Evolutionary conservation across 2,888 invertebrate genomes (phyloP), one percentile per base, ranked within the genome.

Genomic region (Epinotia brunnichana): DNA sequence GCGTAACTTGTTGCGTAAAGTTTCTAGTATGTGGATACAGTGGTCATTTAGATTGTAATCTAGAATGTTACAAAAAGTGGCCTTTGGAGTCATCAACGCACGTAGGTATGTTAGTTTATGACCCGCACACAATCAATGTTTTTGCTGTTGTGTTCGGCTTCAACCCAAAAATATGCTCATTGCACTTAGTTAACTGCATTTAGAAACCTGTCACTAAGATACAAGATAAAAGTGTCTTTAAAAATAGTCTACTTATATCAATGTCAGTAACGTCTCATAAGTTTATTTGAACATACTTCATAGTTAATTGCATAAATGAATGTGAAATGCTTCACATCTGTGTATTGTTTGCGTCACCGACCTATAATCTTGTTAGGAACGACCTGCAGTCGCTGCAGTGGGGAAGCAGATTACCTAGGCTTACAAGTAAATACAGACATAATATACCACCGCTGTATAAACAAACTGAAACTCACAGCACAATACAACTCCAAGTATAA

Each of bases 331-430:
- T 41, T 41, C 11, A 41, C 13, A 41, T 41, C 41, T 41, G 13
- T 11, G 48, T 48, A 48, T 48, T 48, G 13, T 48, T 35, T 19
- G 39, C 66, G 60, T 15, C 71, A 56, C 44, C 35, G 66, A 13
- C 44, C 44, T 66, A 19, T 71, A 67, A 71, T 71, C 66, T 44
- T 13, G 71, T 71, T 71, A 71, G 54, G n/a, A 53, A 19, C 60
- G 59, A n/a, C 5, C 17, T 29, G 29, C 35, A 48, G 59, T 17
- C 54, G 29, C 44, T 29, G 57, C 70, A 51, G 48, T 70, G 9
- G 35, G 35, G 7, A 71, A 66, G 60, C 15, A 60, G 54, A 71
- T 71, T 66, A 71, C 24, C 59, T n/a, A n/a, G n/a, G n/a, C n/a
- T n/a, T 19, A 35, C 53, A 19, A 53, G 24, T 56, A 54, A 15